Evolutionary conservation across 2,888 invertebrate species (phyloP), one percentile per base, ranked within the genome.

Genomic region (Platynereis dumerilii): DNA sequence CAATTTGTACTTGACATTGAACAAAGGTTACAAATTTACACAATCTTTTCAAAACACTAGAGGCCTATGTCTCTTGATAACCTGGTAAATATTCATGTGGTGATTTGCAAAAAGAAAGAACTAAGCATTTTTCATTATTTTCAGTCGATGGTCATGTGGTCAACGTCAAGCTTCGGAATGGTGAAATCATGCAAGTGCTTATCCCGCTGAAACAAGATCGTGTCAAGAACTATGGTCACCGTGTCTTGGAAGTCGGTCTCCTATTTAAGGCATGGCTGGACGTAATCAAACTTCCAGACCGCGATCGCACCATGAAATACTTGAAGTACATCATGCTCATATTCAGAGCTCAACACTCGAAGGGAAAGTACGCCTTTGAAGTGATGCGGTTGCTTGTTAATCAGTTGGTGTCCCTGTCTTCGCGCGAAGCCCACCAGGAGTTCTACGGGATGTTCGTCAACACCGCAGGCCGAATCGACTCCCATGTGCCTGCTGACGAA

Each of bases 181-280:
- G n/a, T n/a, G n/a, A n/a, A n/a, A n/a, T n/a, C n/a, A n/a, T n/a
- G n/a, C n/a, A n/a, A n/a, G n/a, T n/a, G n/a, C n/a, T n/a, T n/a
- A n/a, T n/a, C n/a, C n/a, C n/a, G n/a, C n/a, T n/a, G n/a, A n/a
- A n/a, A n/a, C n/a, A n/a, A n/a, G n/a, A n/a, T n/a, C n/a, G n/a
- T n/a, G n/a, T n/a, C n/a, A 48, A 58, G 28, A 44, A 27, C 28
- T 64, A 64, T 58, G 48, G 28, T 15, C 64, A 64, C 26, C 2
- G 15, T 7, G 54, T 59, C 17, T 42, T 64, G 3, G 64, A 64
- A 22, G 27, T 59, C 2, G 64, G 64, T 10, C 12, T 64, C 1
- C 2, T 59, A 1, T 59, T 59, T 54, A 64, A 39, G 26, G 27
- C 48, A 24, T 24, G 58, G 5, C 39, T 27, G 2, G 59, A 59